phyloP scores from a whole-genome alignment of 2,113 vertebrate genomes.

The Hypocryptadius cinnamomeus region DNA sequence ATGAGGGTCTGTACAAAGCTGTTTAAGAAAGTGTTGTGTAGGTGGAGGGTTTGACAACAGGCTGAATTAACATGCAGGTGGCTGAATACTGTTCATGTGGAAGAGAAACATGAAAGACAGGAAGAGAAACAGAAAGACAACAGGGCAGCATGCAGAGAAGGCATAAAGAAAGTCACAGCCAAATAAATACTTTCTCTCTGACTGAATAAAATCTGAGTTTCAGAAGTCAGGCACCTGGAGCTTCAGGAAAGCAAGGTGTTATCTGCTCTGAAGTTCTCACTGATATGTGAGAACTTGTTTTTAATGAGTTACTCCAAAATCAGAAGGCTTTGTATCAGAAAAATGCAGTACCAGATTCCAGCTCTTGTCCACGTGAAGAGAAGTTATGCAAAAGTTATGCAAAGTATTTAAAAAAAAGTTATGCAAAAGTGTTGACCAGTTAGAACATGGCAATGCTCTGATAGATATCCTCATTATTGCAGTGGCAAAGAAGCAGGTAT shows the following conservation, averaged over 20 bases:
- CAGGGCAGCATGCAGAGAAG: not conserved
- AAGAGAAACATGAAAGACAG: too few species aligned
- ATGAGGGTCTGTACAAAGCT: not conserved
- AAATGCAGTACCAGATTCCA: not conserved
- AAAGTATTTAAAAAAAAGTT: not conserved
- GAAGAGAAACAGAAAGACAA: not conserved
- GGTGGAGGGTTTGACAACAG: slow-evolving; percentile 14
- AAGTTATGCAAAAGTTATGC: not conserved
- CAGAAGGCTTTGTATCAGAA: not conserved
- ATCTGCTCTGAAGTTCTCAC: not conserved
- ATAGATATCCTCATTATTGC: not conserved
- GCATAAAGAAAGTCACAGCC: not conserved
- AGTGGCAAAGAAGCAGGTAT: not conserved
- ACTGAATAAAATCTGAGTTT: not conserved
- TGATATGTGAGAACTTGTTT: not conserved
- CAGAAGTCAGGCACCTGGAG: not conserved
- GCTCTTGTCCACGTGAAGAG: not conserved
- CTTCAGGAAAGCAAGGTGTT: not conserved
- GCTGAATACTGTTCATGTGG: not conserved
- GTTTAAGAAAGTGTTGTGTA: not conserved
- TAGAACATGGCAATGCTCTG: rapidly evolving
- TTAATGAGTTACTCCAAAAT: not conserved
- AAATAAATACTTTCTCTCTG: not conserved
- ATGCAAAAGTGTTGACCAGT: not conserved
- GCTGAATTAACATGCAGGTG: not conserved